Percentiles rank a stretch among this genome's conserved stretches.
Evolutionary conservation across 2,113 vertebrate species (phyloP).

Genomic region (Anas platyrhynchos): DNA sequence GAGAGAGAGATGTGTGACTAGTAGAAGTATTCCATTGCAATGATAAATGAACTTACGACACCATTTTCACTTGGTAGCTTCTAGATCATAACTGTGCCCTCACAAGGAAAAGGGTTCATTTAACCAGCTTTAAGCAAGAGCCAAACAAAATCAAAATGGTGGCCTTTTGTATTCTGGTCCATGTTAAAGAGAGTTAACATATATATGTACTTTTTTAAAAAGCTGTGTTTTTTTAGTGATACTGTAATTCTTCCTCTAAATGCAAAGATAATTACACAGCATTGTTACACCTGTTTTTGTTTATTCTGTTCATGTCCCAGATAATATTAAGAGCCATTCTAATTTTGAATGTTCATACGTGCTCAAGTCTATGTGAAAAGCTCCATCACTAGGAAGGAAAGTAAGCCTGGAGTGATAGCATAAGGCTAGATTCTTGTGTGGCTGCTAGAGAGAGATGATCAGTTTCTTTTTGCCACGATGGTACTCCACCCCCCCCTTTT

Average conservation of each 20-base stretch:
- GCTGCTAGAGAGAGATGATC: not conserved
- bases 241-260: not conserved
- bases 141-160: constrained; percentile 4
- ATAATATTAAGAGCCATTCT: not conserved
- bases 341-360: not conserved
- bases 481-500: not conserved
- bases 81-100: constrained; percentile 34
- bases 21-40: constrained; percentile 28
- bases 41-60: not conserved
- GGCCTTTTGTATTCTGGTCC: not conserved
- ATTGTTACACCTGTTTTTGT: constrained; percentile 2
- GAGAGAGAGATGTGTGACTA: not conserved
- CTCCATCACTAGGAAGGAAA: not conserved
- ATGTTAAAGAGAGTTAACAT: not conserved
- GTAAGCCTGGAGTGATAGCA: not conserved
- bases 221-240: not conserved
- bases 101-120: not conserved
- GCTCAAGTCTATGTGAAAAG: not conserved
- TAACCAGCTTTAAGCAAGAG: constrained; percentile 30
- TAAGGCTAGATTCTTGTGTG: not conserved
- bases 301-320: not conserved
- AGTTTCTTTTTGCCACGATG: not conserved
- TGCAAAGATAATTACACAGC: not conserved
- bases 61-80: constrained; percentile 33
- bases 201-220: not conserved